Base-by-base conservation (phyloP, 92 coral and sea anemone species). In the Zoanthus solanderi region DNA sequence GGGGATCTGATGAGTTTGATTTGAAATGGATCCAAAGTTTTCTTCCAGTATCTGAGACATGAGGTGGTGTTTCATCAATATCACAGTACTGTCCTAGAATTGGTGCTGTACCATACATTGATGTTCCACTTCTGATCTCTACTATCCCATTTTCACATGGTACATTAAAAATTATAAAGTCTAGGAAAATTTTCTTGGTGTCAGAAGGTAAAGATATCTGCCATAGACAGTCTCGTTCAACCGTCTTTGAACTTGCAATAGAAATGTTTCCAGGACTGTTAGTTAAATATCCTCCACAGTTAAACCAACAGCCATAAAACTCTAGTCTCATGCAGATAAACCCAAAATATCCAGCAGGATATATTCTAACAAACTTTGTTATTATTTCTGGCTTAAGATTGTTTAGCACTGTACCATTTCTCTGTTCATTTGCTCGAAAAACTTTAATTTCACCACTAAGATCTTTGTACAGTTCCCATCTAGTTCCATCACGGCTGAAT, bases 191-290 rank as follows among this genome's bases (percentile, higher is more conserved):
- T 89, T 92, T 95, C 31, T 83, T 89, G 4, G 93, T 92, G 83
- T 89, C 90, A 81, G 15, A 46, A 30, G 95, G 92, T 16, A 96
- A 82, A 31, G 86, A 88, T 13, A 90, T 93, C 52, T 88, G 93
- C 99, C 99, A 97, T 45, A 97, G 83, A 81, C 99, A 97, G 63
- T 97, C 95, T 44, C 83, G 81, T 45, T 97, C 94, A 66, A 88
- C 90, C 1, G 79, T 44, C 18, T 90, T 87, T 56, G 84, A 78
- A 23, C 95, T 89, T 29, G 82, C 91, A 16, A 96, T 91, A 5
- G 88, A 76, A 17, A 97, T 83, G 50, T 86, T 87, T 10, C 95
- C 94, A 5, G 98, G 94, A 42, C 90, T 84, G 30, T 79, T 87
- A 7, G 96, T 90, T 10, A 95, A 79, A 5, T 87, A 84, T 0